Percentiles rank a stretch among this genome's conserved stretches.
These are phyloP conservation scores for Hedychridium roseum DNA, from an alignment of 2,888 invertebrate species.

Conservation along the genomic window DNA sequence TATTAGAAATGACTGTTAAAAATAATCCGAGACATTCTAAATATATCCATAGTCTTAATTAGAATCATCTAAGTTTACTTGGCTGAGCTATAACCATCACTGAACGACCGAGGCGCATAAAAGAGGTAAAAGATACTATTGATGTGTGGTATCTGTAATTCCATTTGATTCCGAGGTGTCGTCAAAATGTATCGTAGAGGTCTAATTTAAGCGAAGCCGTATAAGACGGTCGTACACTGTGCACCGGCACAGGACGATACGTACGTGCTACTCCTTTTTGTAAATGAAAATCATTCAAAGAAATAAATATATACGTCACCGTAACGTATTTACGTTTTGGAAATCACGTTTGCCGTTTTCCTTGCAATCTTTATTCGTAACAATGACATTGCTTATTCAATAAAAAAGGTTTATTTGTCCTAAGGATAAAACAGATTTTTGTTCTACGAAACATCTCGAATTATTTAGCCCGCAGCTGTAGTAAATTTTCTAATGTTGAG, in stretches of 20 bases:
- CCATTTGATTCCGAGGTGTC: conserved; percentile 51
- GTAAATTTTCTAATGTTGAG: conserved; percentile 30
- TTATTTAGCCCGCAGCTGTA: conserved; percentile 4
- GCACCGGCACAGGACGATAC: conserved; percentile 26
- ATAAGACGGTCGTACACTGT: conserved; percentile 31
- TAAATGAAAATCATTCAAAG: conserved; percentile 54
- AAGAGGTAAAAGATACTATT: conserved; percentile 27
- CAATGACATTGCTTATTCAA: not conserved
- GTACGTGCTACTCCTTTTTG: conserved; percentile 51
- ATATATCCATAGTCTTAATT: too few relatives aligned
- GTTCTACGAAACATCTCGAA: not conserved
- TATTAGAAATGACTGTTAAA: too few relatives aligned
- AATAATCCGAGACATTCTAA: too few relatives aligned
- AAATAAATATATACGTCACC: conserved; percentile 50
- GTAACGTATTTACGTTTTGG: not conserved
- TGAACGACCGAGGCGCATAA: conserved; percentile 32
- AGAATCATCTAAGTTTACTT: too few relatives aligned
- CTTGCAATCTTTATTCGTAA: not conserved
- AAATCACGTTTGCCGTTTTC: not conserved
- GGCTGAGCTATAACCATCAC: conserved; percentile 27
- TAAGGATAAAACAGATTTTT: not conserved
- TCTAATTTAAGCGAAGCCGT: conserved; percentile 44
- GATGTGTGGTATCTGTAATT: conserved; percentile 46
- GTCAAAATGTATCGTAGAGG: conserved; percentile 43
- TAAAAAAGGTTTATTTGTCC: not conserved